These are phyloP conservation scores for Hippopotamus amphibius DNA, from an alignment of 2,113 vertebrate species.

Conservation along the genomic window DNA sequence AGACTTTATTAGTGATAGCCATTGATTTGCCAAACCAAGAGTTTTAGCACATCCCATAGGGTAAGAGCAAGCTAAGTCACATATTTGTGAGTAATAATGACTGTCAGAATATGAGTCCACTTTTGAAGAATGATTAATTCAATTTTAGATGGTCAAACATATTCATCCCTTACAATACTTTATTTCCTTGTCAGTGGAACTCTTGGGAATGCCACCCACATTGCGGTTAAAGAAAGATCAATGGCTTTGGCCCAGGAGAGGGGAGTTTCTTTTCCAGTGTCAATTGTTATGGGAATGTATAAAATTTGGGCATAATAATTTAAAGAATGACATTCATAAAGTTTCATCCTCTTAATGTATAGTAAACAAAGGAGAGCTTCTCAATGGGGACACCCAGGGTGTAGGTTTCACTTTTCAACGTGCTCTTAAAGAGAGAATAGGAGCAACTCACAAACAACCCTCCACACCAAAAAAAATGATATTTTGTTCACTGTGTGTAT, in stretches of 20 bases:
- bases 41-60: neutral
- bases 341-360: neutral
- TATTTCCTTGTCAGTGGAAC: neutral
- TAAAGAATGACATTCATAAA: neutral
- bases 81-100: neutral
- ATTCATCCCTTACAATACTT: neutral
- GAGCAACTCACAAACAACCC: neutral
- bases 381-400: neutral
- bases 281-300: neutral
- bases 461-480: neutral
- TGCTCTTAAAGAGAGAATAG: neutral
- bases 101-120: neutral
- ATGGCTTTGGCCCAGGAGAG: neutral
- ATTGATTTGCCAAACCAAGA: too few species aligned
- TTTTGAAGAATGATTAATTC: neutral
- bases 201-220: neutral
- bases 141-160: neutral
- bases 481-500: neutral
- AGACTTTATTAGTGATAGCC: neutral
- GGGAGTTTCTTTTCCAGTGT: neutral
- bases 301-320: neutral
- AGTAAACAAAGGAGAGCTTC: neutral
- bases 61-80: neutral
- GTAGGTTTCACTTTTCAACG: neutral
- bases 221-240: neutral